Percentiles rank a stretch among this genome's conserved stretches.
Conservation (phyloP, 37 sponge, comb jelly and placozoan species). For the Mnemiopsis leidyi region DNA sequence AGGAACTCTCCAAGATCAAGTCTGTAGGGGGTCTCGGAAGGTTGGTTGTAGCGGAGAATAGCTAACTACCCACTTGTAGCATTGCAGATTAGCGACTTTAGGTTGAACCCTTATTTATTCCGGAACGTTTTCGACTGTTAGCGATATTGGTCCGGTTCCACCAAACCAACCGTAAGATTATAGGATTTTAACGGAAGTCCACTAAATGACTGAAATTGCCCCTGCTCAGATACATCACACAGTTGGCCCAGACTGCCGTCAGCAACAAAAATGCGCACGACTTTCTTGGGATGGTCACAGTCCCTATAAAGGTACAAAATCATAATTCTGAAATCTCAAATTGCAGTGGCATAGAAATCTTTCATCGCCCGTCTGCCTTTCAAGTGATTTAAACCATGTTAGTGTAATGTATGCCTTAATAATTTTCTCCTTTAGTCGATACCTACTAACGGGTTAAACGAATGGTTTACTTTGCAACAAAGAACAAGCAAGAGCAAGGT, state of each 20-base stretch:
- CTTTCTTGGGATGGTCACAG: constrained; percentile 58
- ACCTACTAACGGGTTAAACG: constrained; percentile 1
- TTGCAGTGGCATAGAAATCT: background rate
- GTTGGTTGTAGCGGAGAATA: too few species aligned
- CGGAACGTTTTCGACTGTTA: too few species aligned
- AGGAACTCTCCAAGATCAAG: constrained; percentile 50
- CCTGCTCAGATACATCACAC: constrained; percentile 53
- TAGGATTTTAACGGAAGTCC: too few species aligned
- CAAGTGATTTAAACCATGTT: too few species aligned
- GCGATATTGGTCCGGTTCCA: too few species aligned
- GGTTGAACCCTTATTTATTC: too few species aligned
- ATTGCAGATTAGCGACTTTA: too few species aligned
- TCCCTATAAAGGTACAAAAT: constrained; percentile 30
- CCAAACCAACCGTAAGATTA: too few species aligned
- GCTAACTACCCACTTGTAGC: too few species aligned
- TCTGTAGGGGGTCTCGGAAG: constrained; percentile 56
- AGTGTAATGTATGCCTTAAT: background rate
- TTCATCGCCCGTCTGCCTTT: background rate
- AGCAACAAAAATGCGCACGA: constrained; percentile 38
- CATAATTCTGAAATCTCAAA: too few species aligned
- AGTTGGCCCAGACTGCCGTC: constrained; percentile 46
- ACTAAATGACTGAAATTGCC: too few species aligned
- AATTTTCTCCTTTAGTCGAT: background rate
- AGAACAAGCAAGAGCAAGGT: constrained; percentile 63
- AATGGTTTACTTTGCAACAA: constrained; percentile 42